phyloP scores from a whole-genome alignment of 2,113 vertebrate genomes.

The Podarcis raffonei region DNA sequence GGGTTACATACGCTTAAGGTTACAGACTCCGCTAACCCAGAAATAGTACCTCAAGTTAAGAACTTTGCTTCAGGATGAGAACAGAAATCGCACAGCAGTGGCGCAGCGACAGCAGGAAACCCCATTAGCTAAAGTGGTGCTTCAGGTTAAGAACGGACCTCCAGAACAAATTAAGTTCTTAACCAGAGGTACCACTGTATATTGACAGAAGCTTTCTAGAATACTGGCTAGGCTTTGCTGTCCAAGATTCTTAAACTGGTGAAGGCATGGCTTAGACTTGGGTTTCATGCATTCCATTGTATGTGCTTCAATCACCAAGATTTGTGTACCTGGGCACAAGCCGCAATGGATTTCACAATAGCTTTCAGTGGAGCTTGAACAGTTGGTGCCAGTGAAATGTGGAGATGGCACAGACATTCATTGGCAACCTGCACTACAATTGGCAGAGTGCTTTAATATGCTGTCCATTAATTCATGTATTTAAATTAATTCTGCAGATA shows the following conservation, averaged over 20 bases:
- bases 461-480: background rate
- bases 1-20: too few relatives aligned
- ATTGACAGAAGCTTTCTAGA: background rate
- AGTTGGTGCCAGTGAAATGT: background rate
- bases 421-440: conserved; percentile 8
- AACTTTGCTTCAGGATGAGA: too few relatives aligned
- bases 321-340: background rate
- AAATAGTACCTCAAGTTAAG: too few relatives aligned
- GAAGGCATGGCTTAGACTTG: background rate
- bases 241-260: background rate
- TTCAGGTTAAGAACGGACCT: too few relatives aligned
- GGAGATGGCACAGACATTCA: background rate
- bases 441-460: conserved; percentile 4
- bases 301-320: background rate
- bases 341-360: background rate
- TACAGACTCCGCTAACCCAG: too few relatives aligned
- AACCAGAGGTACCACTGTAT: background rate
- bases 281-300: background rate
- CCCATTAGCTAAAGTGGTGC: too few relatives aligned
- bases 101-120: too few relatives aligned
- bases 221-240: background rate
- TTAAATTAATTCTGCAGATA: conserved; percentile 26
- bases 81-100: too few relatives aligned
- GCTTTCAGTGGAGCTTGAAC: background rate
- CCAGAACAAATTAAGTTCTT: too few relatives aligned